phyloP scores from a whole-genome alignment of 2,888 invertebrate genomes.

The Deilephila porcellus region DNA sequence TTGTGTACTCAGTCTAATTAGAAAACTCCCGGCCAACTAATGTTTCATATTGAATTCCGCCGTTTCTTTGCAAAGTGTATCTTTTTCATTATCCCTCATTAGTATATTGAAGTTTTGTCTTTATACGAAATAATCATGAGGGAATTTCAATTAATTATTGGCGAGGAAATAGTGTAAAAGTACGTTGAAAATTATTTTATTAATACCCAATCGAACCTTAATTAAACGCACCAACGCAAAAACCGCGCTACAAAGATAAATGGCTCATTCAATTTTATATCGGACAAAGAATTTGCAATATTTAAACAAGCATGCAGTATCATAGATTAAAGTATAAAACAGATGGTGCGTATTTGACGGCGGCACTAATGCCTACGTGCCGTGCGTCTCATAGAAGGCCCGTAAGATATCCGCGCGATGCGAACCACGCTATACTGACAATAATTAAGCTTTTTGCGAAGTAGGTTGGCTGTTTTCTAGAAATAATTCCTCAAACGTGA shows the following conservation, averaged over 20 bases:
- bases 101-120: not conserved
- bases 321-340: slow-evolving; percentile 28
- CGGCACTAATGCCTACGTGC: not conserved
- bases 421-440: slow-evolving; percentile 68
- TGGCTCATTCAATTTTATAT: slow-evolving; percentile 24
- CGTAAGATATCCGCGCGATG: slow-evolving; percentile 8
- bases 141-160: not conserved
- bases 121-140: not conserved
- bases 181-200: not conserved
- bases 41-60: slow-evolving; percentile 74
- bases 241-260: not conserved
- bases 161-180: too few relatives aligned
- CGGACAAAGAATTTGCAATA: slow-evolving; percentile 9
- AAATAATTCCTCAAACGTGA: slow-evolving; percentile 66
- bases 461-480: slow-evolving; percentile 78
- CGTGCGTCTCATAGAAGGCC: slow-evolving; percentile 14
- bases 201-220: not conserved
- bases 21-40: slow-evolving; percentile 77
- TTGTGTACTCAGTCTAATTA: slow-evolving; percentile 82
- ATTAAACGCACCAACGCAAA: slow-evolving; percentile 3
- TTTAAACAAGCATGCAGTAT: slow-evolving; percentile 9
- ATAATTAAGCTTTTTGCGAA: slow-evolving; percentile 72
- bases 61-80: slow-evolving; percentile 49
- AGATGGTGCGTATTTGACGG: not conserved
- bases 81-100: slow-evolving; percentile 11